Conservation (phyloP, 1,140 invertebrate genomes). For the Andrena cerasifolii region DNA sequence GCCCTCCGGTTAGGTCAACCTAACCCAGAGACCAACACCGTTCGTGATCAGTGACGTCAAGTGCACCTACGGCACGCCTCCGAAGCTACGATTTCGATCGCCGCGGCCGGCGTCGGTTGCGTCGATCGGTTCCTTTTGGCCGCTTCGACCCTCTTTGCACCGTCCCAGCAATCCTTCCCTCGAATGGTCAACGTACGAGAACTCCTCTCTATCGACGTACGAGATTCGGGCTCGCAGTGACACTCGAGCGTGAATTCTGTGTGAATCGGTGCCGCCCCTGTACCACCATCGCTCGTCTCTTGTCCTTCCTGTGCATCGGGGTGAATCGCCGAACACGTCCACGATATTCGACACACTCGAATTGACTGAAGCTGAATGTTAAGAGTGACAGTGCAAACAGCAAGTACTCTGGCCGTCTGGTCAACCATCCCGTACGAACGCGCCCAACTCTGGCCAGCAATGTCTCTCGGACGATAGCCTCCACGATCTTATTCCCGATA, state of each 20-base stretch:
- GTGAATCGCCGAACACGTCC: too few species aligned
- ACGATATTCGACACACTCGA: too few species aligned
- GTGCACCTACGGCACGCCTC: constrained; percentile 33
- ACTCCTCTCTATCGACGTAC: too few species aligned
- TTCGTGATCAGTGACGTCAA: constrained; percentile 49
- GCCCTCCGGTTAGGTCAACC: constrained; percentile 14
- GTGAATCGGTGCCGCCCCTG: too few species aligned
- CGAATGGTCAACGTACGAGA: not conserved
- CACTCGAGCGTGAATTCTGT: too few species aligned
- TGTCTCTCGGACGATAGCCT: not conserved
- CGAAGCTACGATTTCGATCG: not conserved
- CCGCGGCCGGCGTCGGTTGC: too few species aligned
- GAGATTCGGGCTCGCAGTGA: too few species aligned
- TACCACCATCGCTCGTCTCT: not conserved
- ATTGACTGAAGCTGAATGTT: too few species aligned
- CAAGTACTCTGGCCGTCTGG: not conserved
- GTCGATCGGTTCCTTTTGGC: constrained; percentile 7
- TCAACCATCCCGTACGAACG: not conserved
- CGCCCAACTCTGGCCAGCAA: not conserved
- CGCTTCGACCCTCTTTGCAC: not conserved
- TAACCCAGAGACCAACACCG: constrained; percentile 23
- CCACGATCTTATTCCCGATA: not conserved
- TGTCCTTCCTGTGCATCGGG: too few species aligned
- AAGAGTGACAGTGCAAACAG: too few species aligned
- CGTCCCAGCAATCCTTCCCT: not conserved